Base-by-base conservation (phyloP, 2,113 vertebrate species). In the Cricetomys ansorgei region DNA sequence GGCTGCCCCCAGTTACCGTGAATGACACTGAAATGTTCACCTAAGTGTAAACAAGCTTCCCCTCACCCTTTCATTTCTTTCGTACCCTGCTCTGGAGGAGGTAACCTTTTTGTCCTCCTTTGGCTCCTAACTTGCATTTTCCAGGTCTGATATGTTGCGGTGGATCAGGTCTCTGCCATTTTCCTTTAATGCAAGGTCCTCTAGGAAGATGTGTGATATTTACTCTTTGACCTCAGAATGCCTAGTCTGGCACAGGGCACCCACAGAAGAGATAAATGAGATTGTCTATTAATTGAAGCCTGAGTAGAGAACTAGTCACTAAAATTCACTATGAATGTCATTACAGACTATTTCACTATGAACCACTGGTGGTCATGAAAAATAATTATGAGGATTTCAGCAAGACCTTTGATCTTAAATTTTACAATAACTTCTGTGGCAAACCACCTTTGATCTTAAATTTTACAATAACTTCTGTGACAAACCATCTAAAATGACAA, bases 21-120 rank as follows among this genome's bases (percentile, higher is more conserved):
- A 0, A 8, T 27, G 48, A 27, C 21, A 15, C 23, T 37, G 21
- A 1, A 34, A 16, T 31, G 1, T 16, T 53, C 2, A 4, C 11
- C 80, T 81, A 37, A 13, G 21, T 16, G 13, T 2, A 45, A n/a
- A 40, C 40, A 7, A 31, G 11, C 75, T 62, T 77, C 53, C 37
- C 1, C 2, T 40, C 15, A 72, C 27, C 7, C 50, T 37, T 9
- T n/a, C n/a, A n/a, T 13, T 55, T 81, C 37, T 31, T 62, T 53
- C 4, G 67, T 11, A 45, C 34, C 64, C 1, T 7, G 37, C 4
- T 40, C 45, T 53, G 43, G 12, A 1, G 11, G 5, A 40, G 37
- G 10, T 5, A 1, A 21, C 0, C 19, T 69, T 70, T 17, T 57
- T 45, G 21, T 53, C 10, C 9, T 40, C 27, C 40, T 15, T 9